A percentile compares a stretch with the other conserved stretches of the same genome.
These are phyloP conservation scores for Calidris pugnax DNA, from an alignment of 2,113 vertebrate species.

Conservation along the genomic window DNA sequence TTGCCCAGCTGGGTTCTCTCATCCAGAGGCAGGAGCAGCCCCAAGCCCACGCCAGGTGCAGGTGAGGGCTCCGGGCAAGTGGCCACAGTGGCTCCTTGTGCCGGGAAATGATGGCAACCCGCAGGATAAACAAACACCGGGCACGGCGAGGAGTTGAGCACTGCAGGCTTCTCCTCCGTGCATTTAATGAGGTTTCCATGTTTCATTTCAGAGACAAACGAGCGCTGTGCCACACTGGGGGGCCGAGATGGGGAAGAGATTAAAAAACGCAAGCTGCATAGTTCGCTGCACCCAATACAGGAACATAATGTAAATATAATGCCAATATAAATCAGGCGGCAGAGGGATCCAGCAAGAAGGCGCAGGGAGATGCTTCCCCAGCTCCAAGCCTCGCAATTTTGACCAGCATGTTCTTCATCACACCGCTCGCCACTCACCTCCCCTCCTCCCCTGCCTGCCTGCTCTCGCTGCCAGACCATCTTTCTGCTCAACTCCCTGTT, in stretches of 20 bases:
- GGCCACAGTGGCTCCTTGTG: background rate
- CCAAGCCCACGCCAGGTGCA: background rate
- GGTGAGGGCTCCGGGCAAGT: background rate
- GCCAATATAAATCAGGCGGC: conserved; percentile 13
- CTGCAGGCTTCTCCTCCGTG: conserved; percentile 37
- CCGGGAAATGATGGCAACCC: background rate
- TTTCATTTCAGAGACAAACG: conserved; percentile 70
- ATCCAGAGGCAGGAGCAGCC: background rate
- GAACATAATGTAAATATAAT: background rate
- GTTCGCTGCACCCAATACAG: conserved; percentile 14
- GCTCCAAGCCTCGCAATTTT: background rate
- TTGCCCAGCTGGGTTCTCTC: rapidly evolving
- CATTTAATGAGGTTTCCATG: conserved; percentile 67
- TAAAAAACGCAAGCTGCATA: background rate
- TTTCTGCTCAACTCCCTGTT: background rate
- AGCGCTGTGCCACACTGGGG: conserved; percentile 43
- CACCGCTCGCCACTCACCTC: background rate
- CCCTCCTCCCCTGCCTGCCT: background rate
- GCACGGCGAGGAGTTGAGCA: background rate
- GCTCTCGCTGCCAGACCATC: background rate
- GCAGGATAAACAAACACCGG: background rate
- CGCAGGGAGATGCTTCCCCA: background rate
- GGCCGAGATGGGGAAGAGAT: conserved; percentile 22
- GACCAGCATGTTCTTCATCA: background rate
- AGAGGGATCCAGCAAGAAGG: background rate